Conservation (phyloP, 2,888 invertebrate genomes). For the Druceiella hillmani region DNA sequence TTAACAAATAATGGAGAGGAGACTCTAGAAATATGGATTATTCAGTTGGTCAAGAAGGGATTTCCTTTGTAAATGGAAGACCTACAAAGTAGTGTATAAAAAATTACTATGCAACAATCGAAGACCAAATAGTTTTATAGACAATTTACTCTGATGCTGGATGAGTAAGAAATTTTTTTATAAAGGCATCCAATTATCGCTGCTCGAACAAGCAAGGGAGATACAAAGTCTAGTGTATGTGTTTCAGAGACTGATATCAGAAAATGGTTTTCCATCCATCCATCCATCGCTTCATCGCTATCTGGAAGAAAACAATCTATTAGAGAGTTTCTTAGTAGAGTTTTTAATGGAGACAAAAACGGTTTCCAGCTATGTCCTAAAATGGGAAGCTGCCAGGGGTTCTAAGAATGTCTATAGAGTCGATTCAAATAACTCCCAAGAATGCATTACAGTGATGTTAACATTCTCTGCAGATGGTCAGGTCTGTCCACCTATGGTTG, state of each 20-base stretch:
- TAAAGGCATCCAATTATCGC: too few relatives aligned
- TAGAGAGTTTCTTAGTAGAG: conserved; percentile 14
- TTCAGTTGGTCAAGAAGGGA: too few relatives aligned
- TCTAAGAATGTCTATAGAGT: conserved; percentile 25
- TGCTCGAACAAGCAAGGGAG: conserved; percentile 8
- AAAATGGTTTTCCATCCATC: conserved; percentile 12
- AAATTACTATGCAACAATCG: too few relatives aligned
- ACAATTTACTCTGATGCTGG: too few relatives aligned
- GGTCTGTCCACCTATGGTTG: conserved; percentile 23
- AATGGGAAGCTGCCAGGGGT: conserved; percentile 21
- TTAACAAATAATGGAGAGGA: too few relatives aligned
- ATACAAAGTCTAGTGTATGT: conserved; percentile 9
- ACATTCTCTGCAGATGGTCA: conserved; percentile 24
- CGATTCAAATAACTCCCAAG: conserved; percentile 22
- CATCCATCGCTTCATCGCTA: too few relatives aligned
- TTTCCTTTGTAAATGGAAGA: too few relatives aligned
- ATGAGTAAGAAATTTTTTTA: too few relatives aligned
- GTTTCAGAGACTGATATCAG: conserved; percentile 12
- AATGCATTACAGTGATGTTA: conserved; percentile 26
- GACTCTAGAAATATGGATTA: too few relatives aligned
- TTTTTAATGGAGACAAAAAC: conserved; percentile 22
- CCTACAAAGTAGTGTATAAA: too few relatives aligned
- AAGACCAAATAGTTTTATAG: too few relatives aligned
- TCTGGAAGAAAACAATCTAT: conserved; percentile 13
- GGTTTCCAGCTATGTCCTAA: conserved; percentile 21